phyloP scores from a whole-genome alignment of 2,888 invertebrate genomes.

The Drosophila lutescens region DNA sequence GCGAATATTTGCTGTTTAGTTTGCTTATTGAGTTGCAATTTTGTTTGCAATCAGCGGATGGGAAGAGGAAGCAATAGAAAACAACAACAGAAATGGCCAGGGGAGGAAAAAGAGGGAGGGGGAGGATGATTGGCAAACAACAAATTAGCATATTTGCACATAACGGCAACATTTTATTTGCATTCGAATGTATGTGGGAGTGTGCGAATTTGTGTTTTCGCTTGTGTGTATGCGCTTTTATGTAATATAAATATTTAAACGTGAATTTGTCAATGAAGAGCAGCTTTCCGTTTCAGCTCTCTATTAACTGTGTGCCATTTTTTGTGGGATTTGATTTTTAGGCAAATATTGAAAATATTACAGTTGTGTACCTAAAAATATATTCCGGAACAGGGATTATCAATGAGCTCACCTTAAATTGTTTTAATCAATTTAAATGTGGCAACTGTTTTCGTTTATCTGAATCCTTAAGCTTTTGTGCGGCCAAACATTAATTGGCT shows the following conservation, averaged over 20 bases:
- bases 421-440: slow-evolving; percentile 1
- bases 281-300: slow-evolving; percentile 10
- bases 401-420: neutral
- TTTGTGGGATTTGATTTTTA: slow-evolving; percentile 34
- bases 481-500: slow-evolving; percentile 31
- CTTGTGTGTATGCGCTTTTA: slow-evolving; percentile 30
- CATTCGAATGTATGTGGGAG: slow-evolving; percentile 3
- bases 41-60: slow-evolving; percentile 74
- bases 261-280: slow-evolving; percentile 53
- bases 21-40: slow-evolving; percentile 79
- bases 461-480: slow-evolving; percentile 11
- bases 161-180: slow-evolving; percentile 66
- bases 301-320: slow-evolving; percentile 47
- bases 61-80: slow-evolving; percentile 44
- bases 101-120: neutral
- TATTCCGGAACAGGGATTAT: neutral
- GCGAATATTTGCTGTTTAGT: slow-evolving; percentile 69
- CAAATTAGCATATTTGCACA: slow-evolving; percentile 76
- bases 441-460: neutral
- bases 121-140: slow-evolving; percentile 60
- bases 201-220: slow-evolving; percentile 14
- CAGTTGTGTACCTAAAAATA: slow-evolving; percentile 10
- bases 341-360: slow-evolving; percentile 31
- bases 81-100: slow-evolving; percentile 29
- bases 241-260: slow-evolving; percentile 69